Conservation (phyloP, 2,797 vertebrate genomes). For the Xenopus petersii region DNA sequence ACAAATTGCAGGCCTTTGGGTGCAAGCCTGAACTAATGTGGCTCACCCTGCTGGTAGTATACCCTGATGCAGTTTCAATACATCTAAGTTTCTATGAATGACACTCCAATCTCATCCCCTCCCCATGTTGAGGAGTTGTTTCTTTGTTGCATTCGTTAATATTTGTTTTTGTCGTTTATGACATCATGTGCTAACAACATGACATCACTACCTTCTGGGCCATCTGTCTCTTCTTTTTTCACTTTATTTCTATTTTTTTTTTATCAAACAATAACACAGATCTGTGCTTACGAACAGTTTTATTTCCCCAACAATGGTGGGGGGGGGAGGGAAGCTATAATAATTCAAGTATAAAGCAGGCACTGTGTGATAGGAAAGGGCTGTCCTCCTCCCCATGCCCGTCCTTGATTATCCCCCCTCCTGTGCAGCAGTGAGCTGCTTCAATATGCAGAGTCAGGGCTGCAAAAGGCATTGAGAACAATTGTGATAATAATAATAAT, state of each 20-base stretch:
- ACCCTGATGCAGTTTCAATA: too few relatives aligned
- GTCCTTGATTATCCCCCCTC: background rate
- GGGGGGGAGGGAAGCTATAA: background rate
- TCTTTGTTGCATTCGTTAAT: background rate
- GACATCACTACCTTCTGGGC: background rate
- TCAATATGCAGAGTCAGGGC: background rate
- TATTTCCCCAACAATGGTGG: slow-evolving; percentile 16
- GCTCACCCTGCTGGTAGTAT: too few relatives aligned
- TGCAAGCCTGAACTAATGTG: too few relatives aligned
- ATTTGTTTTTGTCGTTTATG: background rate
- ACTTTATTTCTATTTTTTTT: background rate
- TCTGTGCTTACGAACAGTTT: slow-evolving; percentile 20
- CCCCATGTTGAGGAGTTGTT: background rate
- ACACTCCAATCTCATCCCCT: too few relatives aligned
- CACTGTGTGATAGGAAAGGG: background rate
- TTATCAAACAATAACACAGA: slow-evolving; percentile 8
- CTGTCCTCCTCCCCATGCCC: background rate
- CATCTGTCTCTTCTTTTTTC: background rate
- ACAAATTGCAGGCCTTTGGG: too few relatives aligned
- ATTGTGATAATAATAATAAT: slow-evolving; percentile 28
- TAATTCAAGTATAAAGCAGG: background rate
- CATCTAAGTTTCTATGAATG: too few relatives aligned
- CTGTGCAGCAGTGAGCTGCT: background rate
- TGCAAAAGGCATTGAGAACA: background rate
- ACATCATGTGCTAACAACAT: slow-evolving; percentile 15